Evolutionary conservation across 1,140 invertebrate genomes (phyloP), one percentile per base, ranked within the genome.

Genomic region (Euura saliciscinereae): DNA sequence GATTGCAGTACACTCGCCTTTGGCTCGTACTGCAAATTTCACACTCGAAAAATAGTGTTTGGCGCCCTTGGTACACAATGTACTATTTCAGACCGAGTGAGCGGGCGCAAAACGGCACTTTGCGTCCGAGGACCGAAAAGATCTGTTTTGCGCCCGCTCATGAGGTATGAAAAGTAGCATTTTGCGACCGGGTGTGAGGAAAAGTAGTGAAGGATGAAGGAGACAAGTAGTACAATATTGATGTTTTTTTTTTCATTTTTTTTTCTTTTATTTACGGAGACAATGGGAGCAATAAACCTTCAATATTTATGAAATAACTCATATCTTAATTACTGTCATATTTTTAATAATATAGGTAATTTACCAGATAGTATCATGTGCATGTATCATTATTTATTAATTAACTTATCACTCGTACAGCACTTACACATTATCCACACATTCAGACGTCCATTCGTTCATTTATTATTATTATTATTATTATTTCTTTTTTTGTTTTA

Each of bases 301-400:
- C 76, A 79, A 75, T 83, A 80, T 83, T 83, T 81, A 83, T 81
- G 82, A 83, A 84, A 82, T 83, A 83, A 83, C 76, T 78, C 77
- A 80, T 81, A 75, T 74, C 77, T 83, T 82, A 83, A 78, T 83
- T 84, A 83, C 76, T 81, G 81, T 83, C 82, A 82, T 77, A 82
- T 82, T 81, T 82, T 83, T 78, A 28, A 80, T 81, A 71, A 73
- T 81, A 78, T 78, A 78, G 73, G 78, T 79, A 78, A 80, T 78
- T 81, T 77, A 80, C 74, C 75, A 70, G 73, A 81, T 80, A 82
- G 72, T 79, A 83, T 76, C 75, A 80, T 80, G 80, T 83, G 82
- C 80, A 82, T 81, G 81, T 82, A 78, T 82, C 77, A 75, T 82
- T 82, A 82, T 75, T 82, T 79, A 75, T 78, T 82, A 72, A 79